Conservation (phyloP, 2,113 vertebrate species). For the Nymphicus hollandicus region DNA sequence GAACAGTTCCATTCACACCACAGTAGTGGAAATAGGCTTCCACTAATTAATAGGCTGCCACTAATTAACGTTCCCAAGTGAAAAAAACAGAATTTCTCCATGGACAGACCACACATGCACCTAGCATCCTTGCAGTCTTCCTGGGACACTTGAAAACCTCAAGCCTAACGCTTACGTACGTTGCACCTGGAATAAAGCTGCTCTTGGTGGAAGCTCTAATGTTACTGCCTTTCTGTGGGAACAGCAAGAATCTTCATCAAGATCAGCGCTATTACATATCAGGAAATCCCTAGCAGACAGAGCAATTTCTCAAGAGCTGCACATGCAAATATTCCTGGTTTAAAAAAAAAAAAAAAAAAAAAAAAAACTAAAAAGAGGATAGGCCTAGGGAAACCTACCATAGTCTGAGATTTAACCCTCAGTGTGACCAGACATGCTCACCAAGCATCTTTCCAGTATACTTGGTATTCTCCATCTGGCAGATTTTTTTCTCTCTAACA, state of each 20-base stretch:
- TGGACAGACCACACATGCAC: accelerated
- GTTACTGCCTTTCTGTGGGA: not conserved
- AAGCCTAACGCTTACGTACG: not conserved
- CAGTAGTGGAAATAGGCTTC: not conserved
- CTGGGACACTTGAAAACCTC: not conserved
- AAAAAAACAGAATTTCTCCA: not conserved
- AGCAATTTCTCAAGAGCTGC: not conserved
- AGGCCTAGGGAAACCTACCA: not conserved
- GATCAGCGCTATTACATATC: not conserved
- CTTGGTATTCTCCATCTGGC: not conserved
- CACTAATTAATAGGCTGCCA: not conserved
- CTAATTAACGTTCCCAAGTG: not conserved
- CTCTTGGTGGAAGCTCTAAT: not conserved
- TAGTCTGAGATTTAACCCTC: not conserved
- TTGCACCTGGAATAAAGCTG: not conserved
- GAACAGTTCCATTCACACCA: not conserved
- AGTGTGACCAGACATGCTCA: not conserved
- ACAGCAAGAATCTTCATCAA: not conserved
- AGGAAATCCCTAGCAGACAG: not conserved
- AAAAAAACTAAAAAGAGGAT: not conserved
- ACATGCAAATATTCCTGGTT: not conserved
- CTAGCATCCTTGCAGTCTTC: not conserved
- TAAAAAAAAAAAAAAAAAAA: not conserved
- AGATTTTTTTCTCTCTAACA: not conserved
- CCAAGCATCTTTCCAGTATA: not conserved